phyloP scores from a whole-genome alignment of 2,113 vertebrate genomes.

The Geothlypis trichas region DNA sequence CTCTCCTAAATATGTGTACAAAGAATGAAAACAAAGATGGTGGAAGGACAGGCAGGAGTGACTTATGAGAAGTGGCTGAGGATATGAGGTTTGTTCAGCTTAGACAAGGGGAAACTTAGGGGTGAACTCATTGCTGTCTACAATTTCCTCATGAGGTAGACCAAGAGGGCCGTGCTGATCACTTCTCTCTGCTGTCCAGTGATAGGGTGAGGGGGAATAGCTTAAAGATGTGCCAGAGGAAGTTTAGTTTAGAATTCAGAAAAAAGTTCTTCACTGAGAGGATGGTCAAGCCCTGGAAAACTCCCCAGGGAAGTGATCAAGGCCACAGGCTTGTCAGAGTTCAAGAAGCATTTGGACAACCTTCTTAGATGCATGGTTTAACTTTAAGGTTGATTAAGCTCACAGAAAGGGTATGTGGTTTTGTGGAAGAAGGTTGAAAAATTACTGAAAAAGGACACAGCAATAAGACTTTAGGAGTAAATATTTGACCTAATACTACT shows the following conservation, averaged over 20 bases:
- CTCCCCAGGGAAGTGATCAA: not conserved
- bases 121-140: not conserved
- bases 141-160: not conserved
- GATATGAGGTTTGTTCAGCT: not conserved
- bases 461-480: not conserved
- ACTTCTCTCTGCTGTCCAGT: not conserved
- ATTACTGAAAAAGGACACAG: not conserved
- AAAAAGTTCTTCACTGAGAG: not conserved
- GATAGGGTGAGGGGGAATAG: not conserved
- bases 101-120: not conserved
- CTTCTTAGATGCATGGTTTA: not conserved
- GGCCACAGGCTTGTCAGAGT: not conserved
- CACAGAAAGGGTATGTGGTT: rapidly evolving
- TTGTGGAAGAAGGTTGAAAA: not conserved
- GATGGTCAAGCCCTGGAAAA: not conserved
- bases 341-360: not conserved
- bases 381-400: not conserved
- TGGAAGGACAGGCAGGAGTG: not conserved
- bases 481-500: not conserved
- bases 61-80: not conserved
- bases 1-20: not conserved
- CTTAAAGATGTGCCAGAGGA: not conserved
- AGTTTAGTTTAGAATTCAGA: not conserved
- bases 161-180: not conserved
- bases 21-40: not conserved